Conservation (phyloP, 2,797 vertebrate species). For the Sebastes taczanowskii region DNA sequence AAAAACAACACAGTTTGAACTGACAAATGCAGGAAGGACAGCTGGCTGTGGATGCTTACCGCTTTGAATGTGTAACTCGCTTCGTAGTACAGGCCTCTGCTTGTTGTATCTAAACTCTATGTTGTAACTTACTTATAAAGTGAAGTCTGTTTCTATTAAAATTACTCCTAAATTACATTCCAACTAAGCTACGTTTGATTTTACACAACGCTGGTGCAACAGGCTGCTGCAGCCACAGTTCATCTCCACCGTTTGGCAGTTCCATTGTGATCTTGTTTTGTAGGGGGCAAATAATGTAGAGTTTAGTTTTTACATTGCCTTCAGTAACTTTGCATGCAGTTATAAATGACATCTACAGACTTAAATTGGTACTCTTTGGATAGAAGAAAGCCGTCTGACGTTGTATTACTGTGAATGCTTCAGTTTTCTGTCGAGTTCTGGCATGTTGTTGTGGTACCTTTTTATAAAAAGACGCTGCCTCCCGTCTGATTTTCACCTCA, state of each 20-base stretch:
- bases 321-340: constrained; percentile 61
- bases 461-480: constrained; percentile 6
- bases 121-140: not conserved
- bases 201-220: constrained; percentile 41
- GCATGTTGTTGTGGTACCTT: constrained; percentile 66
- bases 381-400: constrained; percentile 28
- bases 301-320: constrained; percentile 4
- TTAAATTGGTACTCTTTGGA: constrained; percentile 34
- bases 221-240: constrained; percentile 4
- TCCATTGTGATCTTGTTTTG: constrained; percentile 32
- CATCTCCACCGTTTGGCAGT: not conserved
- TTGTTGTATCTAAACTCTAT: not conserved
- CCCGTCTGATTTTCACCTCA: constrained; percentile 47
- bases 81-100: no score
- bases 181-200: not conserved
- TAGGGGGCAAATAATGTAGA: not conserved
- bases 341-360: constrained; percentile 18
- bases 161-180: not conserved
- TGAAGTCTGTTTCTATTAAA: not conserved
- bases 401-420: constrained; percentile 71
- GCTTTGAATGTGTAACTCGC: no score
- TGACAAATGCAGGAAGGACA: no score
- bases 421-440: constrained; percentile 43
- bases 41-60: no score
- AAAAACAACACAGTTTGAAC: no score